These are phyloP conservation scores for Watsonalla cultraria DNA, from an alignment of 2,888 invertebrate species.

Conservation along the genomic window DNA sequence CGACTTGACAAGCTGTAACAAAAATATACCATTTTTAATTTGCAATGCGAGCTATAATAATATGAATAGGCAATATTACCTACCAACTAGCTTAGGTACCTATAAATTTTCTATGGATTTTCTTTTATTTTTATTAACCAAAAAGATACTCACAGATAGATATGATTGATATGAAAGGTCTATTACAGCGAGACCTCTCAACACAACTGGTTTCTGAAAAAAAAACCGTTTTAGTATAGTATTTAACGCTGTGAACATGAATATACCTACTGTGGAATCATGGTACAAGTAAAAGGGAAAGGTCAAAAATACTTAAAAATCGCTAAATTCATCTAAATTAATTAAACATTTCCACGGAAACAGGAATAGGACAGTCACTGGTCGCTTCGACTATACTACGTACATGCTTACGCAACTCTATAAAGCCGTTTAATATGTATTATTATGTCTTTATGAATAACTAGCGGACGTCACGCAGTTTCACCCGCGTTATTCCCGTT, in stretches of 20 bases:
- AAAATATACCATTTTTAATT: not conserved
- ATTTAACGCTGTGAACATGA: not conserved
- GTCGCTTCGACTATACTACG: not conserved
- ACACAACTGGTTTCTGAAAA: constrained; percentile 38
- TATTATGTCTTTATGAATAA: no score
- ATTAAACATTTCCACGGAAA: no score
- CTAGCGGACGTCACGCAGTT: no score
- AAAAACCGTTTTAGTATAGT: constrained; percentile 1
- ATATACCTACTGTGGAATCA: not conserved
- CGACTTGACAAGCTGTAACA: constrained; percentile 31
- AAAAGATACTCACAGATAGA: constrained; percentile 13
- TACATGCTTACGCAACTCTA: not conserved
- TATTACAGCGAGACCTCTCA: constrained; percentile 37
- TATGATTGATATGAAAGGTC: constrained; percentile 42
- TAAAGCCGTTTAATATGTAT: no score
- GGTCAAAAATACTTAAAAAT: no score
- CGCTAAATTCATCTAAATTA: no score
- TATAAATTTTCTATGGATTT: no score
- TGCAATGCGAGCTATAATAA: not conserved
- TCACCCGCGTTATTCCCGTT: no score
- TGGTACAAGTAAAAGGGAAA: no score
- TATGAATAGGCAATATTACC: not conserved
- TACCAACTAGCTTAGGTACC: no score
- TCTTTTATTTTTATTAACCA: no score
- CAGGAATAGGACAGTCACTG: not conserved